phyloP scores from a whole-genome alignment of 2,797 vertebrate genomes.

The Lophotriccus pileatus region DNA sequence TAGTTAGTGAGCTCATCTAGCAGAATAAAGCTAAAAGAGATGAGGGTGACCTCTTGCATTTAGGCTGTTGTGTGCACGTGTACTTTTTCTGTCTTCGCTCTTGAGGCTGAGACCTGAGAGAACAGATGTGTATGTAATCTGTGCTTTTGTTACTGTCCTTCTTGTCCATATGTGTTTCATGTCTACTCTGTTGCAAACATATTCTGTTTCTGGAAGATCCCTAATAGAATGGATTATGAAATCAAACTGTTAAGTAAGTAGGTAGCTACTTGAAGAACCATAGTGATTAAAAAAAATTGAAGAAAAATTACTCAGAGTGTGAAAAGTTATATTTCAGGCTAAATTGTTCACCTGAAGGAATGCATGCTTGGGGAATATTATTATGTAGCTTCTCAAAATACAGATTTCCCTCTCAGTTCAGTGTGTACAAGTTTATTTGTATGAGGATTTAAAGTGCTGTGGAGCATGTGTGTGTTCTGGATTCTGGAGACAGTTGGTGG shows the following conservation, averaged over 20 bases:
- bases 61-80: neutral
- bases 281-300: neutral
- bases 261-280: neutral
- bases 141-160: neutral
- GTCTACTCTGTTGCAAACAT: neutral
- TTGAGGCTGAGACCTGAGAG: neutral
- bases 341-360: neutral
- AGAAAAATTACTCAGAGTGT: neutral
- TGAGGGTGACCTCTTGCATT: neutral
- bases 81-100: neutral
- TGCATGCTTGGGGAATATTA: neutral
- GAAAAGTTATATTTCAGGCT: neutral
- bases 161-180: neutral
- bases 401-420: neutral
- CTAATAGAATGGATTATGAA: neutral
- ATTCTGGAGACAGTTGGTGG: neutral
- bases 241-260: neutral
- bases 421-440: neutral
- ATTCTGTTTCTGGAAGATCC: neutral
- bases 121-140: neutral
- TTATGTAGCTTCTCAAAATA: neutral
- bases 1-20: neutral
- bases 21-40: neutral
- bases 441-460: neutral
- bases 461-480: accelerated